phyloP scores from a whole-genome alignment of 2,888 invertebrate species.

The Hypercompe scribonia region DNA sequence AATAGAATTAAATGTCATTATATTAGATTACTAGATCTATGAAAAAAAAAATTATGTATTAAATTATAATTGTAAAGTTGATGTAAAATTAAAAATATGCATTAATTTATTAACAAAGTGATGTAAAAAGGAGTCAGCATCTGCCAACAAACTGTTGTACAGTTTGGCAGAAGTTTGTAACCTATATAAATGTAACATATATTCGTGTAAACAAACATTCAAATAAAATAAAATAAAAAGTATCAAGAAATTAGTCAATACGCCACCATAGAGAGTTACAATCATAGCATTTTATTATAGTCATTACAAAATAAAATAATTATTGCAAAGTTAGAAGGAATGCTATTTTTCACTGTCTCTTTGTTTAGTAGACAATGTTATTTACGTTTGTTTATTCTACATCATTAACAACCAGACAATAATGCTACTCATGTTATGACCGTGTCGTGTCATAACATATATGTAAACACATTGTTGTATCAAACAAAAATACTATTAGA shows the following conservation, averaged over 20 bases:
- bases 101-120: too few relatives aligned
- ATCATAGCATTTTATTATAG: not conserved
- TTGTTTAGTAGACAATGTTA: constrained; percentile 9
- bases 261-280: not conserved
- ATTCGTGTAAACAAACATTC: too few relatives aligned
- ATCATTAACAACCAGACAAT: constrained; percentile 3
- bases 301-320: not conserved
- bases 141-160: too few relatives aligned
- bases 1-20: too few relatives aligned
- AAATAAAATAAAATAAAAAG: too few relatives aligned
- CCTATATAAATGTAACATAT: too few relatives aligned
- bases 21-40: too few relatives aligned
- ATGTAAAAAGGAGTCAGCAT: too few relatives aligned
- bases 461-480: not conserved
- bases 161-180: too few relatives aligned
- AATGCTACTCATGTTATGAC: not conserved
- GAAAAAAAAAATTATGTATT: too few relatives aligned
- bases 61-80: too few relatives aligned
- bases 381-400: constrained; percentile 1
- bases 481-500: not conserved
- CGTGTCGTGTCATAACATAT: not conserved
- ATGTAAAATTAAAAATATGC: too few relatives aligned
- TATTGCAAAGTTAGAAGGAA: not conserved
- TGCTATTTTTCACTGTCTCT: not conserved
- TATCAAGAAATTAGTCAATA: not conserved